These are phyloP conservation scores for Dicerorhinus sumatrensis DNA, from an alignment of 2,113 vertebrate species.

Conservation along the genomic window DNA sequence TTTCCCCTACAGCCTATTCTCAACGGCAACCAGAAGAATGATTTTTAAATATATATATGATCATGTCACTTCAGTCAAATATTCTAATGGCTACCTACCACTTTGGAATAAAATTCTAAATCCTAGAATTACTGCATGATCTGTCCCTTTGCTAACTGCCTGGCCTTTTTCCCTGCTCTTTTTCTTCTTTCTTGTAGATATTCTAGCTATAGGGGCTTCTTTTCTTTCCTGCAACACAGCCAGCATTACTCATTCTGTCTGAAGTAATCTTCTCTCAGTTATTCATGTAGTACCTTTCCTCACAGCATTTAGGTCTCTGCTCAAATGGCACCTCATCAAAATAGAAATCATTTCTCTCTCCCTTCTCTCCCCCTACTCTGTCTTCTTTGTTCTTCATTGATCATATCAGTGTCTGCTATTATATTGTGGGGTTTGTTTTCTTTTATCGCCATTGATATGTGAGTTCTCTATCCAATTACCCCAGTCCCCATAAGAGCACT, in stretches of 20 bases:
- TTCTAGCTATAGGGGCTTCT: fast-evolving
- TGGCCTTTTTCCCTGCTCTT: fast-evolving
- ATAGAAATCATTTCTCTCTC: not conserved
- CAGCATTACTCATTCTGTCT: not conserved
- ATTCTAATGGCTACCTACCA: not conserved
- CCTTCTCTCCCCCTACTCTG: not conserved
- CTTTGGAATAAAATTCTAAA: not conserved
- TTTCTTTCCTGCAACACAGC: not conserved
- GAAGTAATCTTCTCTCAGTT: not conserved
- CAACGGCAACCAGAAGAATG: not conserved
- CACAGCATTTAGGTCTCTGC: not conserved
- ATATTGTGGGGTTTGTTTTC: not conserved
- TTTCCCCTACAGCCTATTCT: not conserved
- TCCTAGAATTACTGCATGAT: not conserved
- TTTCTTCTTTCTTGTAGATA: too few species aligned
- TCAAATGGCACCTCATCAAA: not conserved
- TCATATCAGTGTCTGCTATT: not conserved
- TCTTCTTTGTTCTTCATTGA: not conserved
- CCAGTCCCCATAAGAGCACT: not conserved
- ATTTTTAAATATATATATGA: not conserved
- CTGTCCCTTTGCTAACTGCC: not conserved
- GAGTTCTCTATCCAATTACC: not conserved
- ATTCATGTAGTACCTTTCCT: not conserved
- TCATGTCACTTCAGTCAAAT: not conserved
- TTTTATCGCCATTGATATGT: not conserved